These are phyloP conservation scores for Ceratina japonica DNA, from an alignment of 1,140 invertebrate species.

Conservation along the genomic window DNA sequence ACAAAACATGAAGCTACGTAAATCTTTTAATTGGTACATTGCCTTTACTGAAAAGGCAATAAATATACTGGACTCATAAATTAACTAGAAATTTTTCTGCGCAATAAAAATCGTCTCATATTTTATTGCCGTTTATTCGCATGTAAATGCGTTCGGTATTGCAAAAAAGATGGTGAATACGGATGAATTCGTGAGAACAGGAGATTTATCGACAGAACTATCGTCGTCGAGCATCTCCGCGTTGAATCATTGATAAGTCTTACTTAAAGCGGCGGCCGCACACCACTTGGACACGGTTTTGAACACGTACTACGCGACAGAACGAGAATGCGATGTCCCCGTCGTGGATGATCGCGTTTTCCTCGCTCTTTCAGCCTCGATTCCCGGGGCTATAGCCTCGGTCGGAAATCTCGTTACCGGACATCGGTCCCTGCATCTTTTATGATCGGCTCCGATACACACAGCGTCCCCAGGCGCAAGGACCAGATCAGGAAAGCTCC, in stretches of 20 bases:
- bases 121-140: background rate
- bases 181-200: background rate
- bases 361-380: constrained; percentile 11
- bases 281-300: constrained; percentile 25
- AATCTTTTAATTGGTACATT: no score
- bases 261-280: background rate
- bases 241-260: constrained; percentile 28
- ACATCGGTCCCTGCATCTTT: constrained; percentile 40
- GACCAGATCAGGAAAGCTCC: background rate
- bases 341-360: constrained; percentile 21
- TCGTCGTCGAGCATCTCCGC: background rate
- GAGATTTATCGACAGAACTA: background rate
- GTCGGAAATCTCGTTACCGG: constrained; percentile 43
- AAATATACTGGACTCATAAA: no score
- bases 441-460: constrained; percentile 28
- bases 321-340: no score
- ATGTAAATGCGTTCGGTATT: background rate
- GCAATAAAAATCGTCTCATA: background rate
- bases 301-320: constrained; percentile 8
- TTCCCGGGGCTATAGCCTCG: constrained; percentile 16
- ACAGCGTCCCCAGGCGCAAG: constrained; percentile 11
- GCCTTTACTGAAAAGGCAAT: no score
- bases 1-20: no score
- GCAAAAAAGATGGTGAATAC: background rate
- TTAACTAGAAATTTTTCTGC: no score